Percentiles rank a stretch among this genome's conserved stretches.
phyloP scores from a whole-genome alignment of 2,888 invertebrate species.

The Brachyptera putata region DNA sequence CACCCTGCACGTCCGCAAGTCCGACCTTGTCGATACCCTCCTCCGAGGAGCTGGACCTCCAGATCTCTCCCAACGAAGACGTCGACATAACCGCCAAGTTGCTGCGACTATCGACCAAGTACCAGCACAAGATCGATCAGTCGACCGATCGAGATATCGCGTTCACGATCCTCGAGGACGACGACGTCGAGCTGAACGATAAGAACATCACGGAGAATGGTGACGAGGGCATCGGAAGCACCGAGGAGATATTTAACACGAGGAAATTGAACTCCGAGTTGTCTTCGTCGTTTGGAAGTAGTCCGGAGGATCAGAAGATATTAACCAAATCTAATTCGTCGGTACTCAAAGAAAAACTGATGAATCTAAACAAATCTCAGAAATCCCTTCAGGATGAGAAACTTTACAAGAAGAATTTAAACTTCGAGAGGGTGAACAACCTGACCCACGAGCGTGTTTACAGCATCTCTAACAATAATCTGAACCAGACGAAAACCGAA shows the following conservation, averaged over 20 bases:
- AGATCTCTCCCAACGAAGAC: not conserved
- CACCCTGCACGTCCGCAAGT: not conserved
- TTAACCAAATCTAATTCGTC: not conserved
- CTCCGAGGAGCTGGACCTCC: not conserved
- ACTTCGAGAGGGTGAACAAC: not conserved
- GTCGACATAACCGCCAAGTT: not conserved
- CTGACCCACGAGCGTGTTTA: slow-evolving; percentile 28
- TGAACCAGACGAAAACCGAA: slow-evolving; percentile 38
- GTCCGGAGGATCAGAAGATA: slow-evolving; percentile 1
- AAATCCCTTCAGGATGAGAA: not conserved
- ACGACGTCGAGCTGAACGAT: slow-evolving; percentile 16
- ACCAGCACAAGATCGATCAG: slow-evolving; percentile 6
- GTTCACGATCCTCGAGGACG: slow-evolving; percentile 25
- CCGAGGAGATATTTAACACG: slow-evolving; percentile 17
- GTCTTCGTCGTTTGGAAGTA: not conserved
- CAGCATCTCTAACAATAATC: slow-evolving; percentile 42
- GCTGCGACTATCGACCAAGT: not conserved
- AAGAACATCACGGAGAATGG: not conserved
- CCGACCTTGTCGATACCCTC: not conserved
- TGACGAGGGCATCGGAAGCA: slow-evolving; percentile 11
- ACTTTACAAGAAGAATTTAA: not conserved
- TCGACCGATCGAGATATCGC: slow-evolving; percentile 17
- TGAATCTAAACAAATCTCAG: not conserved
- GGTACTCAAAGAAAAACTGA: not conserved
- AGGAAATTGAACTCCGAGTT: not conserved